These are phyloP conservation scores for Nannobrachium achirus DNA, from an alignment of 2,113 vertebrate species.

Conservation along the genomic window DNA sequence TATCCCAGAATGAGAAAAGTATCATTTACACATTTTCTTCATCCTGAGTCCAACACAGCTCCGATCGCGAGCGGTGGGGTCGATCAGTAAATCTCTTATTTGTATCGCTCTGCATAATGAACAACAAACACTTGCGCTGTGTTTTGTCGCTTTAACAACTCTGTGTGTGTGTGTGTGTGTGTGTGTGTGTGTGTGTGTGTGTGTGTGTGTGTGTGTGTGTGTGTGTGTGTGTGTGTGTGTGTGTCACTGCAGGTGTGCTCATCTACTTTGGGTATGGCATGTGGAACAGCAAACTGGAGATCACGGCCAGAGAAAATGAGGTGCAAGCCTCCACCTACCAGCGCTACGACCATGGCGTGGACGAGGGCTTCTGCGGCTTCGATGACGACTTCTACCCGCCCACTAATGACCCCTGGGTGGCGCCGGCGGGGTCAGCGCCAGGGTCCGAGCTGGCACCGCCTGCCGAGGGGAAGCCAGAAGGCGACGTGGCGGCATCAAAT, in stretches of 20 bases:
- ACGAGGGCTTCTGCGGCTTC: slow-evolving; percentile 88
- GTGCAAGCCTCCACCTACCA: slow-evolving; percentile 97
- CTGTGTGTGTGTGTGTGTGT: neutral
- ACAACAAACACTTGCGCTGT: no score
- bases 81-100: no score
- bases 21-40: no score
- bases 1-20: no score
- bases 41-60: no score
- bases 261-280: slow-evolving; percentile 99
- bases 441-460: slow-evolving; percentile 42
- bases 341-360: slow-evolving; percentile 90
- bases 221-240: neutral
- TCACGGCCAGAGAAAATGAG: slow-evolving; percentile 91
- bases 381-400: slow-evolving; percentile 87
- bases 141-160: neutral
- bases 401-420: slow-evolving; percentile 53
- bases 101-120: no score
- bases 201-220: neutral
- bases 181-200: neutral
- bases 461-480: slow-evolving; percentile 48
- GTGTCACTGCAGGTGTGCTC: slow-evolving; percentile 83
- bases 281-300: slow-evolving; percentile 98
- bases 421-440: slow-evolving; percentile 20
- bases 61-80: no score
- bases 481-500: slow-evolving; percentile 45